Conservation (phyloP, 2,888 invertebrate species). For the Apamea epomidion region DNA sequence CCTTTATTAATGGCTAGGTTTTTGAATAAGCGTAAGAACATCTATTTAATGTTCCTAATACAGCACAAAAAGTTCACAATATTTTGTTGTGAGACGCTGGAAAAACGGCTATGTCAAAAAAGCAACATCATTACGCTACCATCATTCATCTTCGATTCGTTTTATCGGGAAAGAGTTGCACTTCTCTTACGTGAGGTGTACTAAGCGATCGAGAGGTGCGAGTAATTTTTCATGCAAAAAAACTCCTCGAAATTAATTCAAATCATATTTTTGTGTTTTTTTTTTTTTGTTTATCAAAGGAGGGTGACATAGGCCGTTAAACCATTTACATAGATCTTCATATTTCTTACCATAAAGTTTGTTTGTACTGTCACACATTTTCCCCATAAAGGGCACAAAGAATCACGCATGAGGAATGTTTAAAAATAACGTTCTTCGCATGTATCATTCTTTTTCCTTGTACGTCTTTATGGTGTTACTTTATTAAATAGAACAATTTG, state of each 20-base stretch:
- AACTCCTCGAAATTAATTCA: background rate
- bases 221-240: background rate
- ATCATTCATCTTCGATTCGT: constrained; percentile 39
- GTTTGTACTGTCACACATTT: constrained; percentile 47
- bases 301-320: constrained; percentile 4
- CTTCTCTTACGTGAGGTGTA: constrained; percentile 8
- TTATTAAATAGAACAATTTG: constrained; percentile 47
- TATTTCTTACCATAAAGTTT: constrained; percentile 30
- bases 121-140: constrained; percentile 24
- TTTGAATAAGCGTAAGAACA: background rate
- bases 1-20: background rate
- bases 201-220: constrained; percentile 18
- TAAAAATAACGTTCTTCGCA: constrained; percentile 30
- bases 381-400: constrained; percentile 26
- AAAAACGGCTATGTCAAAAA: constrained; percentile 21
- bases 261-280: background rate
- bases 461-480: constrained; percentile 25
- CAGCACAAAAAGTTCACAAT: constrained; percentile 8
- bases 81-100: constrained; percentile 19
- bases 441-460: constrained; percentile 31
- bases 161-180: constrained; percentile 11
- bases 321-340: constrained; percentile 30
- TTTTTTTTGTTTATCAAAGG: constrained; percentile 7
- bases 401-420: constrained; percentile 42
- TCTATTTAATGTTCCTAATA: constrained; percentile 4